Conservation (phyloP, 2,888 invertebrate genomes). For the Apamea crenata region DNA sequence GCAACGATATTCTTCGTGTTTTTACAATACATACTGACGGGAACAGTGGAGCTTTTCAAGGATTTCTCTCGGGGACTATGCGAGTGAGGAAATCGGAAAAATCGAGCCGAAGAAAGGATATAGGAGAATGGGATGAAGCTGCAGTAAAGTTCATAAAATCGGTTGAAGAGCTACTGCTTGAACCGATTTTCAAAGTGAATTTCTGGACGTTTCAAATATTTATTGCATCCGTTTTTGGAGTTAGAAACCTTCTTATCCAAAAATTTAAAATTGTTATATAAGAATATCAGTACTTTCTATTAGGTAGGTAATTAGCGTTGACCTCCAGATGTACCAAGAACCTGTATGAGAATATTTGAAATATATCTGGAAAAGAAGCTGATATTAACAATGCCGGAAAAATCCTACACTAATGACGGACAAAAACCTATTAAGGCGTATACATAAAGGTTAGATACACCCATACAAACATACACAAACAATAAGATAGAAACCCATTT, state of each 20-base stretch:
- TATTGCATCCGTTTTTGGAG: neutral
- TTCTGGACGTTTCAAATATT: neutral
- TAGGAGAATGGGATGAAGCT: conserved; percentile 32
- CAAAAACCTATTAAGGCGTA: conserved; percentile 25
- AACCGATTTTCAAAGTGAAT: neutral
- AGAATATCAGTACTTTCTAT: neutral
- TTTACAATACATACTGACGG: conserved; percentile 27
- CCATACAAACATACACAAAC: conserved; percentile 18
- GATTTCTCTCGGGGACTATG: conserved; percentile 55
- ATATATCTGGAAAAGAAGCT: neutral
- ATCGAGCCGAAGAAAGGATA: conserved; percentile 29
- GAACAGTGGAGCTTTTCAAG: conserved; percentile 37
- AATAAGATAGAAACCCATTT: conserved; percentile 43
- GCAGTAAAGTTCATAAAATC: conserved; percentile 31
- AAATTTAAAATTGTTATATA: neutral
- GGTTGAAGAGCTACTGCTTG: conserved; percentile 9
- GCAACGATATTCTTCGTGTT: conserved; percentile 22
- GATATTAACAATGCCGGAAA: neutral
- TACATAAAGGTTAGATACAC: conserved; percentile 21
- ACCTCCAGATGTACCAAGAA: neutral
- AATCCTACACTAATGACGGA: neutral
- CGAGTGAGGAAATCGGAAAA: conserved; percentile 34
- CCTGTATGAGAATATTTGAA: neutral
- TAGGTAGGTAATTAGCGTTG: neutral
- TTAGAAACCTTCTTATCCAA: neutral